Base-by-base conservation (phyloP, 2,797 vertebrate species). In the Rhincodon typus region DNA sequence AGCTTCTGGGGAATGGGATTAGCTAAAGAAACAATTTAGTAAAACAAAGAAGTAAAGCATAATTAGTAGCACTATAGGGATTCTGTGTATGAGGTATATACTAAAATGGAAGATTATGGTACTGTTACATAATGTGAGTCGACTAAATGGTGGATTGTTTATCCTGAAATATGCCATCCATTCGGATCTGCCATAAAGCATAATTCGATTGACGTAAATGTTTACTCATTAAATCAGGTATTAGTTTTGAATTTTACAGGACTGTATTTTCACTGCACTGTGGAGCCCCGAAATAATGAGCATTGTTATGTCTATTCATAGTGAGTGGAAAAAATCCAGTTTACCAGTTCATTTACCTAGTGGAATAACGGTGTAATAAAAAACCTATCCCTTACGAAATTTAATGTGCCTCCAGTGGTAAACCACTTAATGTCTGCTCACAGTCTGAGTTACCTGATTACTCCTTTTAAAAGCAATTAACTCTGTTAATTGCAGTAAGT, bases 381-480 rank as follows among this genome's bases (percentile, higher is more conserved):
- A 94, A 94, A 4, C 72, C 38, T 67, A 53, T 38, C 94, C 69
- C 42, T 30, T 74, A 94, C 66, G 13, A 50, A 94, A 72, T 70
- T 94, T 46, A 30, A 94, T 94, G 12, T 94, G 91, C 62, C 91
- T 94, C 66, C n/a, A 27, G 91, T 70, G n/a, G n/a, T 70, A 46
- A 94, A 94, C 34, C 38, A 46, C 42, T 46, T 91, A 66, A 94
- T 72, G 25, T 94, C 27, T 72, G 93, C 93, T 17, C 88, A 91
- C 10, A 94, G 67, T 34, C 67, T 53, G 67, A 72, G 38, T 94
- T 94, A 70, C 69, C 67, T 30, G 27, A 94, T 94, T 94, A 72
- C 93, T 46, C 67, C 72, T 69, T 94, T 94, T 94, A 74, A 72
- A 94, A 94, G 42, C 12, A 94, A 94, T 94, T 94, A 94, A 74